Evolutionary conservation across 2,888 invertebrate genomes (phyloP).

Genomic region (Hedychridium roseum): DNA sequence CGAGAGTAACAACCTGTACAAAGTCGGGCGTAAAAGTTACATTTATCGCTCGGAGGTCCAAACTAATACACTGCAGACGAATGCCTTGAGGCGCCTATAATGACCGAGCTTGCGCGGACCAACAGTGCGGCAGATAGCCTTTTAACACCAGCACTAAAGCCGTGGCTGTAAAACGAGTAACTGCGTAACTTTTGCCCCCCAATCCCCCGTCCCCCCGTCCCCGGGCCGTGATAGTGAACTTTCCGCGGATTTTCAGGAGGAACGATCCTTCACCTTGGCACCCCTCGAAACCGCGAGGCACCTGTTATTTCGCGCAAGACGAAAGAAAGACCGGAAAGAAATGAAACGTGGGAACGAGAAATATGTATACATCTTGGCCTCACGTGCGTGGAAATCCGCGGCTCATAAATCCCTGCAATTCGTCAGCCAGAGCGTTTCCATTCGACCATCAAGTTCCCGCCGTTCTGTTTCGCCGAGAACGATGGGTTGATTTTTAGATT

Average conservation of each 20-base stretch:
- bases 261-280: conserved; percentile 23
- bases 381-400: no score
- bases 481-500: neutral
- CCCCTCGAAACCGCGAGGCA: conserved; percentile 15
- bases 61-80: no score
- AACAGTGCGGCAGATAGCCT: conserved; percentile 16
- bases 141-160: conserved; percentile 21
- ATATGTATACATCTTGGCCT: no score
- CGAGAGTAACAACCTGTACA: conserved; percentile 1
- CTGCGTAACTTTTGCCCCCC: conserved; percentile 17
- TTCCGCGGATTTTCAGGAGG: conserved; percentile 28
- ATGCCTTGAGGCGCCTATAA: conserved; percentile 15
- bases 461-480: neutral
- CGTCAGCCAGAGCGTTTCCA: no score
- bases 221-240: conserved; percentile 27
- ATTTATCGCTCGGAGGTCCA: no score
- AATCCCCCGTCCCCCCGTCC: no score
- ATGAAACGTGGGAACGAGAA: no score
- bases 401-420: no score
- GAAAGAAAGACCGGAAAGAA: no score
- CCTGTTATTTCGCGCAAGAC: conserved; percentile 1
- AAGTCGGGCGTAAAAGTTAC: conserved; percentile 22
- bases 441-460: conserved; percentile 13
- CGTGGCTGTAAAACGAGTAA: conserved; percentile 26
- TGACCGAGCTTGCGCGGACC: conserved; percentile 12